Evolutionary conservation across 2,797 vertebrate genomes (phyloP).

Genomic region (Columba guinea): DNA sequence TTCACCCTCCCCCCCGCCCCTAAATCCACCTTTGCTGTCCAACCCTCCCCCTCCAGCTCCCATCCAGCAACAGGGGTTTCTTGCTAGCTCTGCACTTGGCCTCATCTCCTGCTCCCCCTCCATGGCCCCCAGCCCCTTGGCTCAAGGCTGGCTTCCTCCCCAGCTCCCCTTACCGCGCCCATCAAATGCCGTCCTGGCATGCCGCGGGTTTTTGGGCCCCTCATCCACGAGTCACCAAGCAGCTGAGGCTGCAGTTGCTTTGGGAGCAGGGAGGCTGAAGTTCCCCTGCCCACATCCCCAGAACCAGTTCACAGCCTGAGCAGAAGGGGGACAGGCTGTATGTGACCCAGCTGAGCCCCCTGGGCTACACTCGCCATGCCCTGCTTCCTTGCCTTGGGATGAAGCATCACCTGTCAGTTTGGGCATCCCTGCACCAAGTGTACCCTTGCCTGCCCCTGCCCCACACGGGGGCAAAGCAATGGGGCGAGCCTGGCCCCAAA

Average conservation of each 20-base stretch:
- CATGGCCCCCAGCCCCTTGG: constrained; percentile 26
- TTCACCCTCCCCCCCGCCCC: background rate
- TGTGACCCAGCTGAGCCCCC: background rate
- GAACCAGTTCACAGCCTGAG: background rate
- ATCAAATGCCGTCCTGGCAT: accelerated
- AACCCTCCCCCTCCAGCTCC: background rate
- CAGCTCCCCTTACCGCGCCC: background rate
- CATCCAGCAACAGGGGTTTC: background rate
- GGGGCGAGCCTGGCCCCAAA: background rate
- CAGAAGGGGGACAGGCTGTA: background rate
- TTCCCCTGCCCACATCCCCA: background rate
- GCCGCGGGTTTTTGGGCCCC: background rate
- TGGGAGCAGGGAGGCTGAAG: background rate
- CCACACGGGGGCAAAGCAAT: background rate
- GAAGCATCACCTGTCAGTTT: background rate
- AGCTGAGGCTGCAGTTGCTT: constrained; percentile 33
- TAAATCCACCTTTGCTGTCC: background rate
- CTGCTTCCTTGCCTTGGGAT: accelerated
- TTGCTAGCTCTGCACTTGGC: background rate
- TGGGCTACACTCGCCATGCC: background rate
- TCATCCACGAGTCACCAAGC: accelerated
- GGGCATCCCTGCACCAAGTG: background rate
- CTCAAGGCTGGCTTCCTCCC: background rate
- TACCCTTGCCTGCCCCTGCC: background rate
- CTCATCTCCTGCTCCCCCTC: background rate